Percentiles rank a stretch among this genome's conserved stretches.
These are phyloP conservation scores for Phengaris arion DNA, from an alignment of 2,888 invertebrate species.

Conservation along the genomic window DNA sequence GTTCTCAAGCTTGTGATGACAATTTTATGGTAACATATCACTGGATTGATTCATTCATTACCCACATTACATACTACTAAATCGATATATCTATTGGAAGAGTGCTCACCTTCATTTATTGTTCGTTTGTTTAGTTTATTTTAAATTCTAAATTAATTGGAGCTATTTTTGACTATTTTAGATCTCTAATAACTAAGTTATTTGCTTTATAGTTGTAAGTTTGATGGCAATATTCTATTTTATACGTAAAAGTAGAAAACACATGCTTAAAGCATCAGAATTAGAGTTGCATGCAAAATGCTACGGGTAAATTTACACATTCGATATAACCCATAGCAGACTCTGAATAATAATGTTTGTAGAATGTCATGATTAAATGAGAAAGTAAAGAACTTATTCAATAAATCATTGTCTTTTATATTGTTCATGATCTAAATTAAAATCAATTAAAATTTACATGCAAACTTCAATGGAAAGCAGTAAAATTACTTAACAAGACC, in stretches of 20 bases:
- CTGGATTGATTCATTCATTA: background rate
- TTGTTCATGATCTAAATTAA: conserved; percentile 5
- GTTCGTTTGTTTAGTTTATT: background rate
- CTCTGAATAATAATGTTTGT: background rate
- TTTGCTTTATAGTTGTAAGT: background rate
- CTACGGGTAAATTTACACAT: conserved; percentile 30
- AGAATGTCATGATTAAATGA: conserved; percentile 11
- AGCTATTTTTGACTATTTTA: conserved; percentile 11
- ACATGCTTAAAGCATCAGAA: conserved; percentile 34
- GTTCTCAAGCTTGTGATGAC: conserved; percentile 31
- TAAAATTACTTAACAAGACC: conserved; percentile 47
- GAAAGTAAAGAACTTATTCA: conserved; percentile 2
- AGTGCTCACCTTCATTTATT: conserved; percentile 4
- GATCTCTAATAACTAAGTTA: conserved; percentile 13
- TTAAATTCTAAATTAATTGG: background rate
- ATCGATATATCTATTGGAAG: conserved; percentile 14
- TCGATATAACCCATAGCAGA: conserved; percentile 18
- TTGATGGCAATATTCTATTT: conserved; percentile 17
- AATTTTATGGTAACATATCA: conserved; percentile 22
- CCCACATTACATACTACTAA: background rate
- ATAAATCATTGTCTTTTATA: background rate
- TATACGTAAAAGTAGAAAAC: conserved; percentile 23
- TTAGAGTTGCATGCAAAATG: conserved; percentile 33
- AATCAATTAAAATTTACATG: conserved; percentile 45
- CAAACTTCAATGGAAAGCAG: conserved; percentile 52